phyloP scores from a whole-genome alignment of 2,797 vertebrate species.

The Sparus aurata region DNA sequence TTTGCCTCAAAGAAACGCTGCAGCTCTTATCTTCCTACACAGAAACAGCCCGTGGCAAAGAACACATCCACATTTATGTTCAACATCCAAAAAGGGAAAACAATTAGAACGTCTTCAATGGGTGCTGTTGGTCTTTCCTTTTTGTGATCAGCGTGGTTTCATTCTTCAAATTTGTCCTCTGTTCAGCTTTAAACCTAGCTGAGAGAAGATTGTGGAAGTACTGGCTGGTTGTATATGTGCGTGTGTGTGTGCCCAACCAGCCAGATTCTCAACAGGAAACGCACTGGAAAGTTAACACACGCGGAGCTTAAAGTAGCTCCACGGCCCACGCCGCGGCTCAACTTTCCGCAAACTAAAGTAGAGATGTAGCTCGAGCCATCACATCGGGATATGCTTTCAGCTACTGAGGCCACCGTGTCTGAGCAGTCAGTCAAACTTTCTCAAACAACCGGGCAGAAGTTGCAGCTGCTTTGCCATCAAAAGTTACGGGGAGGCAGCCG shows the following conservation, averaged over 20 bases:
- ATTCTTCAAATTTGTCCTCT: neutral
- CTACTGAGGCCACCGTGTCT: constrained; percentile 26
- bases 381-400: constrained; percentile 7
- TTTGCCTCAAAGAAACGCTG: neutral
- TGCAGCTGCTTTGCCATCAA: constrained; percentile 71
- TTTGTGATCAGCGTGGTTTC: neutral
- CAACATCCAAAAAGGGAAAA: neutral
- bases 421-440: constrained; percentile 51
- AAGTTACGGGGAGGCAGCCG: constrained; percentile 72
- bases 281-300: neutral
- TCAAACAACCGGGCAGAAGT: constrained; percentile 47
- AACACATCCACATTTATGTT: neutral
- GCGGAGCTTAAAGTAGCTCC: neutral
- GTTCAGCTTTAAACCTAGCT: neutral
- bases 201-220: constrained; percentile 5
- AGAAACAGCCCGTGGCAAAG: neutral
- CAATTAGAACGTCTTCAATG: neutral
- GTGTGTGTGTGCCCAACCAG: neutral
- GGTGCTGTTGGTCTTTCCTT: neutral
- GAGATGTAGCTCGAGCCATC: constrained; percentile 32
- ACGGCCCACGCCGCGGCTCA: neutral
- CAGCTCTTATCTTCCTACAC: neutral
- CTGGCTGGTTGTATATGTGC: neutral
- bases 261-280: neutral
- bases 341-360: constrained; percentile 19